Percentiles rank a stretch among this genome's conserved stretches.
These are phyloP conservation scores for Ia io DNA, from an alignment of 2,113 vertebrate genomes.

Conservation along the genomic window DNA sequence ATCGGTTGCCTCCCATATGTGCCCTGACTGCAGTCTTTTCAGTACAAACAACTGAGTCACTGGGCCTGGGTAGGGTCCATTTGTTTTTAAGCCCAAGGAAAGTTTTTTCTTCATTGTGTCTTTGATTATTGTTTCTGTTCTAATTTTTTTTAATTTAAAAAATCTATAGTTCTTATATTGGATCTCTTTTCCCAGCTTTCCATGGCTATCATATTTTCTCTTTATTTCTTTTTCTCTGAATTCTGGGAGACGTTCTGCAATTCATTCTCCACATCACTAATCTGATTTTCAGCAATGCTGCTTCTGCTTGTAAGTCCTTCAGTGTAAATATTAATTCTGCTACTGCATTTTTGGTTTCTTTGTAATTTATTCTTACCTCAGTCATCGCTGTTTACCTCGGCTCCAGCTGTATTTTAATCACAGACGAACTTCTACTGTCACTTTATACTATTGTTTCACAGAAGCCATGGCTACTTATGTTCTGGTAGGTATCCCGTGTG, in stretches of 20 bases:
- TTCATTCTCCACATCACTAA: neutral
- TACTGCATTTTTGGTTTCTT: conserved; percentile 4
- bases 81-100: neutral
- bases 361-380: neutral
- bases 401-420: neutral
- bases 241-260: neutral
- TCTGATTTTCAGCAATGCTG: neutral
- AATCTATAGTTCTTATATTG: neutral
- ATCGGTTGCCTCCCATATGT: too few relatives aligned
- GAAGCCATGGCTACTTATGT: neutral
- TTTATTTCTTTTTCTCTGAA: neutral
- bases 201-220: neutral
- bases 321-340: neutral
- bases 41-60: too few relatives aligned
- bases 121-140: neutral
- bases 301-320: neutral
- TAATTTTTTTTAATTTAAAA: neutral
- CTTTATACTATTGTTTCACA: neutral
- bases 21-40: too few relatives aligned
- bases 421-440: neutral
- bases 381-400: neutral
- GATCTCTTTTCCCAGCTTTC: neutral
- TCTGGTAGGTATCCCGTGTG: neutral
- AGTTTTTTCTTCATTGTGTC: neutral
- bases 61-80: neutral